Percentiles rank a stretch among this genome's conserved stretches.
phyloP scores from a whole-genome alignment of 2,113 vertebrate genomes.

The Lutjanus erythropterus region DNA sequence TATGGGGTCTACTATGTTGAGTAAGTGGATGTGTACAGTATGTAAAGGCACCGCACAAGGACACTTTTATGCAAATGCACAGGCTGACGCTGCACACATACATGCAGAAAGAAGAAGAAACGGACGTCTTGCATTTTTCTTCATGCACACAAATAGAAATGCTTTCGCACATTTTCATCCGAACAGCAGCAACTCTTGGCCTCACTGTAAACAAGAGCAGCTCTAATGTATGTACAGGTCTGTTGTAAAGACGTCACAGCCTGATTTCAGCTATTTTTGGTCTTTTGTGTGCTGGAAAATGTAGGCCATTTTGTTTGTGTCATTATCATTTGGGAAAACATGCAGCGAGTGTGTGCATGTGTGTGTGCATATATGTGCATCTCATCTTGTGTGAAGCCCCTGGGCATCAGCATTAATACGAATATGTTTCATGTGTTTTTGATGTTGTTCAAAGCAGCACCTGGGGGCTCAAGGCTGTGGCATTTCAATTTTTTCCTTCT shows the following conservation, averaged over 20 bases:
- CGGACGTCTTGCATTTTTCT: not conserved
- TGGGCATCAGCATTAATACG: conserved; percentile 59
- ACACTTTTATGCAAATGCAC: not conserved
- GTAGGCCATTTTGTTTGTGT: conserved; percentile 68
- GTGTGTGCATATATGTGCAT: conserved; percentile 5
- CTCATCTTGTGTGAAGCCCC: conserved; percentile 33
- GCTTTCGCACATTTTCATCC: not conserved
- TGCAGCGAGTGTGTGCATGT: not conserved
- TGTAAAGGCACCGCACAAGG: not conserved
- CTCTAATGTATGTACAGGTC: conserved; percentile 2
- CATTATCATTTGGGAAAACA: conserved; percentile 54
- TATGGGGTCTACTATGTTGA: conserved; percentile 99
- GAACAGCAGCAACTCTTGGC: conserved; percentile 15
- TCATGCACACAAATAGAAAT: not conserved
- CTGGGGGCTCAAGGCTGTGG: conserved; percentile 37
- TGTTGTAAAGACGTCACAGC: conserved; percentile 1
- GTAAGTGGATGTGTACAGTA: conserved; percentile 87
- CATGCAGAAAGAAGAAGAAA: not conserved
- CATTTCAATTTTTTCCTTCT: conserved; percentile 19
- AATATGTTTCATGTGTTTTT: conserved; percentile 68
- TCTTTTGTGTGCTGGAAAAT: conserved; percentile 50
- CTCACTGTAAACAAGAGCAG: conserved; percentile 30
- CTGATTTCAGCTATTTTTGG: conserved; percentile 37
- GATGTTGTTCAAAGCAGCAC: conserved; percentile 72
- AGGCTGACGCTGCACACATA: not conserved